These are phyloP conservation scores for Ochlodes sylvanus DNA, from an alignment of 2,888 invertebrate species.

Conservation along the genomic window DNA sequence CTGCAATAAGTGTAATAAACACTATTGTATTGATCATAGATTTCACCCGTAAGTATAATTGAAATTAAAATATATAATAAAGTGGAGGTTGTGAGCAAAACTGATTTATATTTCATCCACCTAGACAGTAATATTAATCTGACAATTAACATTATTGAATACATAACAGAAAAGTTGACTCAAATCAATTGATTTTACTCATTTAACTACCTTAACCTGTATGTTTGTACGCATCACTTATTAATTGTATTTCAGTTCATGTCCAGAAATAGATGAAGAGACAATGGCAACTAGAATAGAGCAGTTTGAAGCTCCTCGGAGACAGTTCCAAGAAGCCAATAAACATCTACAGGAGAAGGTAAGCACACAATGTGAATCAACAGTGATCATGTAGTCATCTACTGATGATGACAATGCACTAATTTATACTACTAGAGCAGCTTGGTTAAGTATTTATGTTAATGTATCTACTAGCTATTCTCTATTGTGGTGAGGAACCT, in stretches of 20 bases:
- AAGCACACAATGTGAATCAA: slow-evolving; percentile 12
- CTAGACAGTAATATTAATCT: too few species aligned
- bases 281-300: slow-evolving; percentile 83
- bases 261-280: slow-evolving; percentile 83
- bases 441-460: too few species aligned
- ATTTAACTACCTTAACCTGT: not conserved
- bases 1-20: slow-evolving; percentile 87
- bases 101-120: too few species aligned
- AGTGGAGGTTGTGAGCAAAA: too few species aligned
- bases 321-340: slow-evolving; percentile 87
- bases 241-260: slow-evolving; percentile 63
- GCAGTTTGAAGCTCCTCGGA: slow-evolving; percentile 85
- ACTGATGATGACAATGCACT: too few species aligned
- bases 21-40: slow-evolving; percentile 90
- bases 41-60: slow-evolving; percentile 76
- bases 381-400: not conserved
- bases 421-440: too few species aligned
- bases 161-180: too few species aligned
- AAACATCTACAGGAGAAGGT: slow-evolving; percentile 86
- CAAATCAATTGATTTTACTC: slow-evolving; percentile 1
- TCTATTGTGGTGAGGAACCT: too few species aligned
- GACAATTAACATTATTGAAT: too few species aligned
- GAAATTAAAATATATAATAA: too few species aligned
- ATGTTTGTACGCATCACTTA: too few species aligned
- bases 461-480: too few species aligned